A percentile compares a stretch with the other conserved stretches of the same genome.
Evolutionary conservation across 2,888 invertebrate species (phyloP).

Genomic region (Rotaria sp.): DNA sequence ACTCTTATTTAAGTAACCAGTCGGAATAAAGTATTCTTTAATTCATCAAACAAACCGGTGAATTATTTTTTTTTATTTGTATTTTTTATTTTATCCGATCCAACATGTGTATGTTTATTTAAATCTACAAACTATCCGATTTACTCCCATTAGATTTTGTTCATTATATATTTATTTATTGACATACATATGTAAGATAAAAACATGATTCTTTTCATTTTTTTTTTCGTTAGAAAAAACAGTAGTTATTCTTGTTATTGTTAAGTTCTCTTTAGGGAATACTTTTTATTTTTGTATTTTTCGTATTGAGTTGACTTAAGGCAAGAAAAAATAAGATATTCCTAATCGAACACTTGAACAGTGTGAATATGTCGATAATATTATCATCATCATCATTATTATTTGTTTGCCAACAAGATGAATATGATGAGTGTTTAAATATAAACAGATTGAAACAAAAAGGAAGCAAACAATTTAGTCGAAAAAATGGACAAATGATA

Average conservation of each 20-base stretch:
- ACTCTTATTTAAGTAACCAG: neutral
- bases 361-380: conserved; percentile 10
- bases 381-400: neutral
- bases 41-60: conserved; percentile 5
- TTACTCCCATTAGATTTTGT: neutral
- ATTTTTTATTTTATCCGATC: neutral
- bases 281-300: neutral
- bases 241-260: conserved; percentile 19
- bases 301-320: neutral
- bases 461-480: conserved; percentile 8
- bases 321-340: conserved; percentile 12
- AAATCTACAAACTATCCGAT: neutral
- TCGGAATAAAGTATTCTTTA: conserved; percentile 15
- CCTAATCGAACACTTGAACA: conserved; percentile 1
- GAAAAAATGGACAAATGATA: neutral
- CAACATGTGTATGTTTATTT: neutral
- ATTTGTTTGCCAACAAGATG: neutral
- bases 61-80: neutral
- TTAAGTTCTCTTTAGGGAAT: conserved; percentile 9
- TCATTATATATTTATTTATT: neutral
- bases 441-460: neutral
- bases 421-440: neutral
- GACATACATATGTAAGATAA: neutral
- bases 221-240: neutral
- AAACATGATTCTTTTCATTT: neutral